Conservation (phyloP, 2,888 invertebrate genomes). For the Ichneumon xanthorius region DNA sequence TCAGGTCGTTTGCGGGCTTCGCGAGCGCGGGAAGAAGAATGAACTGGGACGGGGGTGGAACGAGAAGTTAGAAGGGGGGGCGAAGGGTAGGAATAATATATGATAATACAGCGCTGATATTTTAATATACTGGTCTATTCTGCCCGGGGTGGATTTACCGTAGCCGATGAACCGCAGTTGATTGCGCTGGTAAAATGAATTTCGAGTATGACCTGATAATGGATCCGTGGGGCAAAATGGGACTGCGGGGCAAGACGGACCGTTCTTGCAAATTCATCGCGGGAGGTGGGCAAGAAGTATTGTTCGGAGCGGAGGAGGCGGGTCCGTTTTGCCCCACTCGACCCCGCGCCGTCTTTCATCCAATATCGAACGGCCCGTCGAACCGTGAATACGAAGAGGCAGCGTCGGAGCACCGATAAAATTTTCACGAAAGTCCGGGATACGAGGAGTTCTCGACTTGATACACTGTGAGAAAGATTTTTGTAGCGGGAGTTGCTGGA, state of each 20-base stretch:
- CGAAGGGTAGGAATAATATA: constrained; percentile 52
- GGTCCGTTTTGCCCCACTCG: background rate
- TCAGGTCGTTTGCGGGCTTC: constrained; percentile 56
- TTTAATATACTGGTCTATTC: constrained; percentile 59
- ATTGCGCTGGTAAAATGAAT: constrained; percentile 42
- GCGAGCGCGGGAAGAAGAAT: constrained; percentile 10
- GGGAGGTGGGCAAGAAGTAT: background rate
- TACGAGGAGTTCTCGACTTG: background rate
- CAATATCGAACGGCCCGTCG: background rate
- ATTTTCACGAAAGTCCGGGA: background rate
- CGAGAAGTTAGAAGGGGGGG: constrained; percentile 15
- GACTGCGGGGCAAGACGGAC: background rate
- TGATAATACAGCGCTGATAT: constrained; percentile 62
- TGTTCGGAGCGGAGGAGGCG: background rate
- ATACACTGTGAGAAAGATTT: background rate
- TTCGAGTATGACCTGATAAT: constrained; percentile 27
- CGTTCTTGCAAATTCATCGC: background rate
- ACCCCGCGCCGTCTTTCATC: background rate
- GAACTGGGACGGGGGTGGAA: background rate
- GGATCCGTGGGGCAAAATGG: background rate
- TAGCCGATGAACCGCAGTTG: constrained; percentile 42
- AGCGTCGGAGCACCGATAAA: constrained; percentile 1
- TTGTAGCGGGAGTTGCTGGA: constrained; percentile 18
- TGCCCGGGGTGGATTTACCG: constrained; percentile 22
- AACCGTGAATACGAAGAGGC: constrained; percentile 16